These are phyloP conservation scores for Paramormyrops hopkinsi DNA, from an alignment of 2,797 vertebrate species.

Conservation along the genomic window DNA sequence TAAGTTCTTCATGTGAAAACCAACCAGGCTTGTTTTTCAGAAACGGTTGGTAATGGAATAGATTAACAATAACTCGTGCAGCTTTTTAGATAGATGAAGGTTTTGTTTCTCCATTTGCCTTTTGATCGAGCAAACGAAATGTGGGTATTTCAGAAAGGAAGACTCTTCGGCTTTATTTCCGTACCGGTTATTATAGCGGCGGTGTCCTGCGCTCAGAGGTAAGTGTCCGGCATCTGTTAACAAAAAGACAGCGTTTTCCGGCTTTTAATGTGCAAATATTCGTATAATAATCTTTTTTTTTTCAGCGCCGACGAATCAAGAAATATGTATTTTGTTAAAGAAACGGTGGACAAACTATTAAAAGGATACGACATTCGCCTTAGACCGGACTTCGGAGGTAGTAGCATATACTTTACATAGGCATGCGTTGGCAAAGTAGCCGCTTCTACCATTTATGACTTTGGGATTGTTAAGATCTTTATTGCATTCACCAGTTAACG, in stretches of 20 bases:
- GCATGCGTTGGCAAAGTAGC: neutral
- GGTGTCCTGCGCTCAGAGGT: conserved; percentile 86
- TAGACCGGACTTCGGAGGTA: conserved; percentile 94
- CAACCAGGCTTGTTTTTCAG: neutral
- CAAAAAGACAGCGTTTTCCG: conserved; percentile 2
- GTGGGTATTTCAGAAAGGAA: conserved; percentile 60
- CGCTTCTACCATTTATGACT: neutral
- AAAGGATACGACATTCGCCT: conserved; percentile 62
- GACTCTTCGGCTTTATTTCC: conserved; percentile 65
- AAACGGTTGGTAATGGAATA: neutral
- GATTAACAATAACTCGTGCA: neutral
- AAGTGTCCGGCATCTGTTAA: conserved; percentile 44
- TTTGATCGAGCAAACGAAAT: conserved; percentile 53
- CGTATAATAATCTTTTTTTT: conserved; percentile 19
- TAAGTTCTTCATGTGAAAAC: neutral
- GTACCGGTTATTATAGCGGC: conserved; percentile 77
- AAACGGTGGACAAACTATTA: conserved; percentile 87
- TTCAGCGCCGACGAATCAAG: conserved; percentile 85
- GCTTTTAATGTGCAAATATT: conserved; percentile 9
- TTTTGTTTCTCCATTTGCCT: neutral
- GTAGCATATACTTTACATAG: neutral
- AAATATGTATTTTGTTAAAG: conserved; percentile 97
- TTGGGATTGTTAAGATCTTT: neutral
- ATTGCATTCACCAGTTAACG: neutral
- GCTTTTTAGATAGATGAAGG: neutral